A percentile compares a stretch with the other conserved stretches of the same genome.
Conservation (phyloP, 2,797 vertebrate species). For the Chiloscyllium punctatum region DNA sequence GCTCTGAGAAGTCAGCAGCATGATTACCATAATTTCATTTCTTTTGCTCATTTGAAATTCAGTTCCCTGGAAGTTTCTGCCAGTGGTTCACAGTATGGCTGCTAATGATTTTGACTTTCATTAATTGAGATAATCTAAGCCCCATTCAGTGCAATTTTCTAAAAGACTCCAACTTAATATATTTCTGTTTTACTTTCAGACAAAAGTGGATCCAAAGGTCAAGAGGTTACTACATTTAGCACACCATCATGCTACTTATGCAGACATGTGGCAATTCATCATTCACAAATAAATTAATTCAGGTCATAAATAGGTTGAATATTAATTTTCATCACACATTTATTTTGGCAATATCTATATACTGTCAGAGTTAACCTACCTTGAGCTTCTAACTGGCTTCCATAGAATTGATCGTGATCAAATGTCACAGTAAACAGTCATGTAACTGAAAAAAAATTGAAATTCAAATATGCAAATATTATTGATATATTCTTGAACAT, state of each 20-base stretch:
- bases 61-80: conserved; percentile 31
- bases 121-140: conserved; percentile 36
- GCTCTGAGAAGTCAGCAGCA: not conserved
- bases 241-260: not conserved
- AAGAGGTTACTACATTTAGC: not conserved
- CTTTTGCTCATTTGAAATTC: conserved; percentile 36
- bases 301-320: conserved; percentile 1
- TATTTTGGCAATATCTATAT: conserved; percentile 3
- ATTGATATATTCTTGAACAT: conserved; percentile 23
- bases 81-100: conserved; percentile 29
- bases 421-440: not conserved
- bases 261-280: not conserved
- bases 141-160: conserved; percentile 24
- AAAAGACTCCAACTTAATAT: not conserved
- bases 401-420: not conserved
- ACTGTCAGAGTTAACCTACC: not conserved
- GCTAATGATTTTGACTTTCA: conserved; percentile 35
- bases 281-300: conserved; percentile 18
- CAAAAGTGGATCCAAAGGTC: not conserved
- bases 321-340: not conserved
- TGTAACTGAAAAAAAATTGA: not conserved
- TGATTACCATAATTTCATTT: conserved; percentile 36
- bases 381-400: not conserved
- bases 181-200: conserved; percentile 21
- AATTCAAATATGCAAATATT: conserved; percentile 20